These are phyloP conservation scores for Myocastor coypus DNA, from an alignment of 2,113 vertebrate species.

Conservation along the genomic window DNA sequence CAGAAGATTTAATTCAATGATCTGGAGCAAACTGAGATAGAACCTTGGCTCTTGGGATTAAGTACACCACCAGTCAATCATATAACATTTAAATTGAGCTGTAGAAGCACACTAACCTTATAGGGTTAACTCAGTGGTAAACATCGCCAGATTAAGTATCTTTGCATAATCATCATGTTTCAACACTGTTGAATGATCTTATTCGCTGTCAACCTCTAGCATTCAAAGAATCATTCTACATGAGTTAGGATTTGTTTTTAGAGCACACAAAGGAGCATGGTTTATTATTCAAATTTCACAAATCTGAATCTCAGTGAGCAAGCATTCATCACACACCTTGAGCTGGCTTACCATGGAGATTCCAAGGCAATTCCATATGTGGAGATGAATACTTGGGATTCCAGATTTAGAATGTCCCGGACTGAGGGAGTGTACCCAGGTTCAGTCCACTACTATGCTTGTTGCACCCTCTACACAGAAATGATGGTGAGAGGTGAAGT, in stretches of 20 bases:
- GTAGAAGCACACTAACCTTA: conserved; percentile 24
- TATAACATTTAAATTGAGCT: conserved; percentile 46
- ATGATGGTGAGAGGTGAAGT: not conserved
- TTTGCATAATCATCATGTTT: conserved; percentile 43
- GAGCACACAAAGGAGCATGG: not conserved
- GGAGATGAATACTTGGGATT: not conserved
- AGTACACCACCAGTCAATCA: not conserved
- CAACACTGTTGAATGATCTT: conserved; percentile 26
- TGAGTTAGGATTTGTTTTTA: conserved; percentile 6
- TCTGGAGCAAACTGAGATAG: not conserved
- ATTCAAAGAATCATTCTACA: conserved; percentile 5
- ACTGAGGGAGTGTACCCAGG: not conserved
- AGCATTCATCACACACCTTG: not conserved
- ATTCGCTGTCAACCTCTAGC: not conserved
- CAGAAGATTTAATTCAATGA: not conserved
- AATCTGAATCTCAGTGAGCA: not conserved
- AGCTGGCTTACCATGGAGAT: not conserved
- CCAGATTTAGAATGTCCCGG: not conserved
- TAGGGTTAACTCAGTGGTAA: conserved; percentile 46
- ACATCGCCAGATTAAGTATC: conserved; percentile 66
- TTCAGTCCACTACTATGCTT: too few species aligned
- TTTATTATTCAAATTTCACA: not conserved
- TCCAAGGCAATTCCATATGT: not conserved
- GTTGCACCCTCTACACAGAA: not conserved
- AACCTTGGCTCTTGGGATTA: not conserved